These are phyloP conservation scores for Poecilus cupreus DNA, from an alignment of 2,888 invertebrate species.

Conservation along the genomic window DNA sequence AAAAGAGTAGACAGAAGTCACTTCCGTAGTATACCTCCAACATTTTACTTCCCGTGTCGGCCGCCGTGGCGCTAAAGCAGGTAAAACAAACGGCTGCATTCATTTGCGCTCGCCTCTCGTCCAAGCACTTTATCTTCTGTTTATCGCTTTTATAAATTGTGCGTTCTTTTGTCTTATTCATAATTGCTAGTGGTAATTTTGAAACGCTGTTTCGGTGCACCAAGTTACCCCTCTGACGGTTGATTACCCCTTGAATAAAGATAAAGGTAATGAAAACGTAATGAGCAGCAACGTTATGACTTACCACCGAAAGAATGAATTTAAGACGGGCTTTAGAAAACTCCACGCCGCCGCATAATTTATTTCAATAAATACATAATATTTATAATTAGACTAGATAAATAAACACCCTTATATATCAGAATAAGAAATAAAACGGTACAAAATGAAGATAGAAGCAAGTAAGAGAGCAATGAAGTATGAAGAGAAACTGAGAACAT, in stretches of 20 bases:
- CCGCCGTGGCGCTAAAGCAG: background rate
- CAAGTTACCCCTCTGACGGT: background rate
- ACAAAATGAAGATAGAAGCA: too few relatives aligned
- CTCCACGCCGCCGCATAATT: background rate
- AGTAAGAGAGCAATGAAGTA: too few relatives aligned
- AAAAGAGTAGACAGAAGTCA: background rate
- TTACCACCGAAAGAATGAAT: conserved; percentile 11
- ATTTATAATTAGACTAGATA: too few relatives aligned
- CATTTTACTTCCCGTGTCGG: background rate
- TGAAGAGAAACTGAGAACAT: too few relatives aligned
- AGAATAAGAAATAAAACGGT: too few relatives aligned
- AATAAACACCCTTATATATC: too few relatives aligned
- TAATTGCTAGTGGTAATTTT: conserved; percentile 43
- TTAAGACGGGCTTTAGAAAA: conserved; percentile 17
- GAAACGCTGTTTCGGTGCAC: conserved; percentile 23
- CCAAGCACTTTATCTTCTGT: conserved; percentile 47
- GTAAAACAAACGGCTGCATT: conserved; percentile 29
- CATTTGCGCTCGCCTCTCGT: conserved; percentile 16
- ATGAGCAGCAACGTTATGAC: conserved; percentile 2
- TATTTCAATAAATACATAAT: too few relatives aligned
- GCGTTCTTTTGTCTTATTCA: conserved; percentile 50
- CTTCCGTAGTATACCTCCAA: background rate
- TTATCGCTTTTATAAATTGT: conserved; percentile 54
- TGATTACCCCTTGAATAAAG: conserved; percentile 31
- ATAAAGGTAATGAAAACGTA: conserved; percentile 39